Evolutionary conservation across 2,888 invertebrate genomes (phyloP), one percentile per base, ranked within the genome.

Genomic region (Coecobrya sp.): DNA sequence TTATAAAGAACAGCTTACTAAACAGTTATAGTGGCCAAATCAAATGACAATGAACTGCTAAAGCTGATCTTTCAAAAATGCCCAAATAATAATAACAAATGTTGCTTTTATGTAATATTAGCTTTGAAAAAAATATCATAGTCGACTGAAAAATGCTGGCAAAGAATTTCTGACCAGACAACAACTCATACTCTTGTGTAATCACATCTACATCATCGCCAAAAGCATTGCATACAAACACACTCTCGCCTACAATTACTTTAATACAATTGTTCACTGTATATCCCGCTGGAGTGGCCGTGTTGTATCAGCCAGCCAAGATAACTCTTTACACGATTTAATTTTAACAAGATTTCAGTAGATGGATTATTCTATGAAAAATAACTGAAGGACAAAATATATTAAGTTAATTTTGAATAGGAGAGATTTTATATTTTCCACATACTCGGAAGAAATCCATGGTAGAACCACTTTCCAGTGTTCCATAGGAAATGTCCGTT

Each of bases 371-470:
- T 36, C 3, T 7, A 36, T 36, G 36, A 7, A 36, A 36, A 36
- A 36, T 36, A 36, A n/a, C n/a, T n/a, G n/a, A n/a, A n/a, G 3
- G 36, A 36, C 2, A 36, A 36, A 36, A 36, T 4, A 36, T 36
- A 36, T 36, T 36, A 36, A 36, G 36, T 36, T 36, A 36, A 36
- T 36, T 36, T 36, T 2, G 36, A 36, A 7, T 36, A 36, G 36
- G 2, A 36, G 2, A 7, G 2, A 36, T 55, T 3, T n/a, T 3
- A 5, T 55, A 25, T 62, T 62, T 45, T 73, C 42, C n/a, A 68
- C 96, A 96, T 96, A 98, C 98, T 96, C 98, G 97, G 96, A 99
- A 99, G 96, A 99, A 99, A 0, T 98, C 98, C 98, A 99, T 99
- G 0, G 99, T 99, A 27, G 99, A 98, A 0, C 99, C 99, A 0